Evolutionary conservation across 2,797 vertebrate species (phyloP).

Genomic region (Pseudomugil tenellus): DNA sequence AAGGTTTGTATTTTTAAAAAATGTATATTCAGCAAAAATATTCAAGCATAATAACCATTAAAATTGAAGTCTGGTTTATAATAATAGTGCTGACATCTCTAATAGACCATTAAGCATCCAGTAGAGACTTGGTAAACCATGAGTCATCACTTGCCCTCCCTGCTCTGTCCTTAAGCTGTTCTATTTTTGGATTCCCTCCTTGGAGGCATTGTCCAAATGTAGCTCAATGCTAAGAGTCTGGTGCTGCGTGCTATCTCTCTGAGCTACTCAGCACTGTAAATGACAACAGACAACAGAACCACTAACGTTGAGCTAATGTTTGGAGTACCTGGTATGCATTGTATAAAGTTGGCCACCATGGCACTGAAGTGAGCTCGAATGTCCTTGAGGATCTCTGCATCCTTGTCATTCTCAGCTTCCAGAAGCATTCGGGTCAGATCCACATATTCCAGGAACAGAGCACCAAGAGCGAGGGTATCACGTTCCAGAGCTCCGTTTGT

Average conservation of each 20-base stretch:
- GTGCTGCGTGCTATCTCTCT: conserved; percentile 16
- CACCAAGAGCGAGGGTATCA: conserved; percentile 94
- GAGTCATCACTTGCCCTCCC: conserved; percentile 57
- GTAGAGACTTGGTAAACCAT: conserved; percentile 36
- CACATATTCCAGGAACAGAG: conserved; percentile 97
- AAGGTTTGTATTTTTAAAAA: conserved; percentile 6
- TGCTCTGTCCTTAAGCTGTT: conserved; percentile 40
- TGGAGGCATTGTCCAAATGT: conserved; percentile 47
- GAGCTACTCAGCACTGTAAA: conserved; percentile 10
- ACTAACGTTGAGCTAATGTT: not conserved
- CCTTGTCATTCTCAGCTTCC: conserved; percentile 98
- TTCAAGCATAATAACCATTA: conserved; percentile 13
- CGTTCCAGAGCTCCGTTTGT: conserved; percentile 96
- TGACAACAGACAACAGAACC: not conserved
- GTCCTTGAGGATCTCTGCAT: conserved; percentile 96
- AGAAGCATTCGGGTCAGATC: conserved; percentile 96
- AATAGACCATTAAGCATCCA: conserved; percentile 41
- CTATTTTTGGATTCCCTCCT: conserved; percentile 59
- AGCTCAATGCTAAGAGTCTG: conserved; percentile 55
- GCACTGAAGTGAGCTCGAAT: conserved; percentile 97
- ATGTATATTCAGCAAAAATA: conserved; percentile 27
- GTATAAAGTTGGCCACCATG: conserved; percentile 98
- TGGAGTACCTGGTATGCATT: conserved; percentile 93
- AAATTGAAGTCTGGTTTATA: conserved; percentile 27
- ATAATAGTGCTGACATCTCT: conserved; percentile 24